Conservation (phyloP, 2,113 vertebrate species). For the Zapornia atra region DNA sequence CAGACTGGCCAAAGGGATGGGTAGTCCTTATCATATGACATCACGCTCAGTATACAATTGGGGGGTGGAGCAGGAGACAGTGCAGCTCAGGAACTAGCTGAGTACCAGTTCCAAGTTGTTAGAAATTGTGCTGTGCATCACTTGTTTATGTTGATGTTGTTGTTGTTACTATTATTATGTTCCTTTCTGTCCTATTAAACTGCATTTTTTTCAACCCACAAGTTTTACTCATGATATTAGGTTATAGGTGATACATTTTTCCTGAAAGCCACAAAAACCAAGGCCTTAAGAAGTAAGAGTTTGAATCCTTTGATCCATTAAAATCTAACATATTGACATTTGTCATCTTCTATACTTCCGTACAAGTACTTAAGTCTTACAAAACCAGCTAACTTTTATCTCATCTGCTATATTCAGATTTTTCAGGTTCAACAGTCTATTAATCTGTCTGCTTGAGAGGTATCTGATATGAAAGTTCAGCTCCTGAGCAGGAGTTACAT, state of each 20-base stretch:
- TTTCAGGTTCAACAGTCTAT: not conserved
- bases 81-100: no score
- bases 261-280: conserved; percentile 24
- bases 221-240: not conserved
- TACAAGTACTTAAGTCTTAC: not conserved
- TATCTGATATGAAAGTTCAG: not conserved
- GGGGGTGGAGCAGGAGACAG: no score
- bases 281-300: conserved; percentile 16
- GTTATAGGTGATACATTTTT: conserved; percentile 4
- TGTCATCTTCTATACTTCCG: not conserved
- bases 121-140: no score
- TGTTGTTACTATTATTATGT: no score
- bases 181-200: no score
- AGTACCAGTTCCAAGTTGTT: no score
- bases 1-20: no score
- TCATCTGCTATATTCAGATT: not conserved
- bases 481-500: not conserved
- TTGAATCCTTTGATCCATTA: conserved; percentile 33
- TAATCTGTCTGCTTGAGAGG: not conserved
- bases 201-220: no score
- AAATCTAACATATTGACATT: conserved; percentile 8
- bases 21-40: no score
- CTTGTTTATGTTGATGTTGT: no score
- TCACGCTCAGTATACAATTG: no score
- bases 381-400: not conserved